Percentiles rank a stretch among this genome's conserved stretches.
phyloP scores from a whole-genome alignment of 2,797 vertebrate genomes.

The Eulemur mongoz region DNA sequence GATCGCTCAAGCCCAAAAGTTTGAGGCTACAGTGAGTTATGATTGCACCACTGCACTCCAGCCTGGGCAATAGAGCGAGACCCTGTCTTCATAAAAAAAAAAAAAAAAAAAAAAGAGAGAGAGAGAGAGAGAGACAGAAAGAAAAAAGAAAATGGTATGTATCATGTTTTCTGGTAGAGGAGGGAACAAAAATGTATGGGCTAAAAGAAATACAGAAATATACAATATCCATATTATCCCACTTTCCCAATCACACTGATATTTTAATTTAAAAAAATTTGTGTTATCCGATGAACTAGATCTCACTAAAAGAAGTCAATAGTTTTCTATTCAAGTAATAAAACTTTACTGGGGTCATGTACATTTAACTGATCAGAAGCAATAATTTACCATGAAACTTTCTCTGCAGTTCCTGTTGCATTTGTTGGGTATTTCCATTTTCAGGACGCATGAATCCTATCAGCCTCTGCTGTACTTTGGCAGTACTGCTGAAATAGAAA shows the following conservation, averaged over 20 bases:
- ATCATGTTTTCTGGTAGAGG: neutral
- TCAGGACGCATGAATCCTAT: conserved; percentile 95
- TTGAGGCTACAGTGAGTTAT: neutral
- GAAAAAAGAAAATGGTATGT: neutral
- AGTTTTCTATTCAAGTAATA: neutral
- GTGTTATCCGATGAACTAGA: neutral
- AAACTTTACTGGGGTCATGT: neutral
- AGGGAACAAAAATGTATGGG: neutral
- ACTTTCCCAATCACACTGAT: neutral
- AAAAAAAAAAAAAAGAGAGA: no score
- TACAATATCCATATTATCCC: neutral
- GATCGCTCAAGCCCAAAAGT: neutral
- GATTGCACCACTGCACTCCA: neutral
- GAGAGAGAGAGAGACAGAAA: neutral
- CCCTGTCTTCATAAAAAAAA: no score
- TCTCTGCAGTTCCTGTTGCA: conserved; percentile 97
- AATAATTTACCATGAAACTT: conserved; percentile 93
- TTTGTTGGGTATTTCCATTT: conserved; percentile 93
- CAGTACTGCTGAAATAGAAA: conserved; percentile 90
- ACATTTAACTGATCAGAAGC: neutral
- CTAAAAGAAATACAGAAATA: neutral
- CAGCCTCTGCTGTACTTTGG: conserved; percentile 95
- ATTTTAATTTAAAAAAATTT: conserved; percentile 13
- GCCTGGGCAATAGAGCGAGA: neutral
- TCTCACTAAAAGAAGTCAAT: neutral